A percentile compares a stretch with the other conserved stretches of the same genome.
Evolutionary conservation across 1,140 invertebrate species (phyloP).

Genomic region (Sinella curviseta): DNA sequence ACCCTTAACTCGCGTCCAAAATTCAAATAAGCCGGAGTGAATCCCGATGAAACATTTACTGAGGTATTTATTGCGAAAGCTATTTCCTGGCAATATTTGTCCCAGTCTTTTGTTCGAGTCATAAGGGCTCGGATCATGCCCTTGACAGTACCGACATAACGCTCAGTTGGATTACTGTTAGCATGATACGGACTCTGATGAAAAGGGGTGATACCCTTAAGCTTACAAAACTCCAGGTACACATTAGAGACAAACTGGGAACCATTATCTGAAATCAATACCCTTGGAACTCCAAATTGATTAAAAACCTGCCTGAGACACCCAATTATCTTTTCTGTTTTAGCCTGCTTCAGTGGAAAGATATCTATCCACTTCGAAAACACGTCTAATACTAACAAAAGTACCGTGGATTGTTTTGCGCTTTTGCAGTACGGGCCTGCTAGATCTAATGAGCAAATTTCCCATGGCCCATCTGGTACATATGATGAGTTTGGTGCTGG

Average conservation of each 20-base stretch:
- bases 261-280: slow-evolving; percentile 32
- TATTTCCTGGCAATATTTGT: slow-evolving; percentile 52
- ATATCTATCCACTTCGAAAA: slow-evolving; percentile 57
- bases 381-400: slow-evolving; percentile 56
- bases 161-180: slow-evolving; percentile 44
- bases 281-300: slow-evolving; percentile 25
- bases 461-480: slow-evolving; percentile 22
- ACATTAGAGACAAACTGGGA: slow-evolving; percentile 22
- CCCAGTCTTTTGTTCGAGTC: slow-evolving; percentile 48
- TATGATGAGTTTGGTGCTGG: not conserved
- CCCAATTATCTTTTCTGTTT: slow-evolving; percentile 22
- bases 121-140: slow-evolving; percentile 45
- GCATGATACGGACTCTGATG: slow-evolving; percentile 44
- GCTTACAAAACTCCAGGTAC: slow-evolving; percentile 27
- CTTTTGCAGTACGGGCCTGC: slow-evolving; percentile 53
- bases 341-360: slow-evolving; percentile 54
- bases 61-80: slow-evolving; percentile 56
- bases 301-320: slow-evolving; percentile 16
- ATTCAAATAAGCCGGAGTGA: slow-evolving; percentile 53
- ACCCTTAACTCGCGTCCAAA: slow-evolving; percentile 52
- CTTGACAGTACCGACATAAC: slow-evolving; percentile 44
- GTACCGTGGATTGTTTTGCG: slow-evolving; percentile 51
- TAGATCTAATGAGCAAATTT: slow-evolving; percentile 57
- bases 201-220: slow-evolving; percentile 14
- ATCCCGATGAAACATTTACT: slow-evolving; percentile 51